Percentiles rank a stretch among this genome's conserved stretches.
Conservation (phyloP, 1,140 invertebrate species). For the Galleria mellonella region DNA sequence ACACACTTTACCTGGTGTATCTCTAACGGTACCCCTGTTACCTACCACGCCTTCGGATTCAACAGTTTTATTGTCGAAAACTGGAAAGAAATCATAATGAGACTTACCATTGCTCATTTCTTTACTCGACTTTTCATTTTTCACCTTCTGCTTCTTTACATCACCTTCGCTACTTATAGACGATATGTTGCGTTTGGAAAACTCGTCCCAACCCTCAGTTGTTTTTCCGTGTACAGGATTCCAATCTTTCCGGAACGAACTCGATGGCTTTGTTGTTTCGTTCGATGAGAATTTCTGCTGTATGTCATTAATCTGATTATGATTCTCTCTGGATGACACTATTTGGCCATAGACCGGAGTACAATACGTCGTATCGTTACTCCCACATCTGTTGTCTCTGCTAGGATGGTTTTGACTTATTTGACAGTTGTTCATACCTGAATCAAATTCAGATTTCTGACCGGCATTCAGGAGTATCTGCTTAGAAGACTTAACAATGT, state of each 20-base stretch:
- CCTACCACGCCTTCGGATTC: conserved; percentile 15
- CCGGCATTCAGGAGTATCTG: conserved; percentile 63
- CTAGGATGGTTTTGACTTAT: conserved; percentile 42
- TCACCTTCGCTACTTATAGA: conserved; percentile 40
- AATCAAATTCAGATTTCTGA: conserved; percentile 65
- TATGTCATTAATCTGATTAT: conserved; percentile 67
- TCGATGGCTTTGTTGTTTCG: conserved; percentile 52
- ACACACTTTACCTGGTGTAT: conserved; percentile 18
- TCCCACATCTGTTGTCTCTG: conserved; percentile 39
- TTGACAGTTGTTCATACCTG: conserved; percentile 65
- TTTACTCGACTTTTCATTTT: conserved; percentile 39
- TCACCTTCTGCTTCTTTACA: conserved; percentile 38
- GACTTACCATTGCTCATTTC: conserved; percentile 51
- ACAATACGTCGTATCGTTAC: conserved; percentile 60
- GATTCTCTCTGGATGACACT: conserved; percentile 61
- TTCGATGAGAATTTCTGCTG: conserved; percentile 55
- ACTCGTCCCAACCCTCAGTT: conserved; percentile 52
- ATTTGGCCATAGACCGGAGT: conserved; percentile 63
- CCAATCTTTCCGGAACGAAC: conserved; percentile 59
- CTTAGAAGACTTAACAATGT: conserved; percentile 53
- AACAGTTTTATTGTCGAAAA: conserved; percentile 56
- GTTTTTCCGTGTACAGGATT: conserved; percentile 44
- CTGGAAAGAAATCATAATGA: conserved; percentile 62
- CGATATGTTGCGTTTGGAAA: conserved; percentile 49
- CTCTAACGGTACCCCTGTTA: conserved; percentile 10